Base-by-base conservation (phyloP, 2,888 invertebrate species). In the Drosophila barbarae region DNA sequence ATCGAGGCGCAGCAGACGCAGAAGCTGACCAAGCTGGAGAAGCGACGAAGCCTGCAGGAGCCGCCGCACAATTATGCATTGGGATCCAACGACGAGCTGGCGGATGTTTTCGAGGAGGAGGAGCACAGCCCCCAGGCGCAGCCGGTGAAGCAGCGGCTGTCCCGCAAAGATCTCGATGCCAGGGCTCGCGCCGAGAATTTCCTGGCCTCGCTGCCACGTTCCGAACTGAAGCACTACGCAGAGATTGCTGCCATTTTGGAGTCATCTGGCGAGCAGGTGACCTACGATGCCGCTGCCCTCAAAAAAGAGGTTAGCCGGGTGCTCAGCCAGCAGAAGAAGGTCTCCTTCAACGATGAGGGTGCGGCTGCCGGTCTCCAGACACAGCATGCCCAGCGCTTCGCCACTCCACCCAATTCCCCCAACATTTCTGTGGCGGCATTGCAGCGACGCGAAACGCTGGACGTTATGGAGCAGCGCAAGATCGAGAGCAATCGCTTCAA, bases 41-140 rank as follows among this genome's bases (percentile, higher is more conserved):
- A 95, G 86, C 90, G 95, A 50, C 92, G 93, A 88, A 94, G 95
- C n/a, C 88, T 95, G 51, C 94, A 94, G 86, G 95, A 95, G 83
- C 93, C 94, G 1, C 93, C 94, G 0, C 93, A 93, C 63, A 86
- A 88, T 50, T 83, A 87, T 21, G 70, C 76, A 0, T 52, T 81
- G 18, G 87, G 86, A 10, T 84, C 89, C 12, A 85, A 86, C 9
- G 88, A 88, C 49, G 89, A 89, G 66, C 67, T 88, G 41, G 77
- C 87, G 26, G 89, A 89, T 52, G 89, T 89, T 34, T 89, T 87
- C n/a, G 88, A 88, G 49, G 89, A 89, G 71, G 84, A 89, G 54
- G 83, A 73, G 68, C 69, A 52, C 38, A 61, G 66, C 3, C 39
- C 53, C 38, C 76, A 74, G 36, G 47, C 12, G 8, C 84, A 76